Conservation (phyloP, 2,113 vertebrate genomes). For the Ifrita kowaldi region DNA sequence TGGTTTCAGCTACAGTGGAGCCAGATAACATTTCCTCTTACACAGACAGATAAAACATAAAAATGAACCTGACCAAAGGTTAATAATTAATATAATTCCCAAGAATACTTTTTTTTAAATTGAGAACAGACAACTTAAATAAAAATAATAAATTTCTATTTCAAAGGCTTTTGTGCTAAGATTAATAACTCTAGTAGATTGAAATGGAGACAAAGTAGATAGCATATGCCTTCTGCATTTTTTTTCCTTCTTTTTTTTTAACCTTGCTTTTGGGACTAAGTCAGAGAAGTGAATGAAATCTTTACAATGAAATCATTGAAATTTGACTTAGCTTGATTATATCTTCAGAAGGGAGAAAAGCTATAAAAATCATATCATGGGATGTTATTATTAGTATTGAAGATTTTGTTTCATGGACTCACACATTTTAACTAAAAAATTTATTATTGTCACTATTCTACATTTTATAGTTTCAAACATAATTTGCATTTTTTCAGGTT, state of each 20-base stretch:
- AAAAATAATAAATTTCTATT: background rate
- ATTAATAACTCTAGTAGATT: background rate
- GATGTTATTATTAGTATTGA: background rate
- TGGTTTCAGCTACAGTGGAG: background rate
- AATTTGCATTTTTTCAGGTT: background rate
- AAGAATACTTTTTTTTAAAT: background rate
- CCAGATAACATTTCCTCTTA: background rate
- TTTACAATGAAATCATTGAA: background rate
- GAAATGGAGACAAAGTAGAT: constrained; percentile 1
- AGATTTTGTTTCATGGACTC: background rate
- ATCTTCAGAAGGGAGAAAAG: background rate
- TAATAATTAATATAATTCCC: constrained; percentile 23
- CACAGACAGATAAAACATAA: background rate
- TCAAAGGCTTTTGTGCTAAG: background rate
- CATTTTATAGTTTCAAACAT: background rate
- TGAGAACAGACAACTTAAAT: background rate
- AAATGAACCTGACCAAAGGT: background rate
- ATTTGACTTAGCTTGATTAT: background rate
- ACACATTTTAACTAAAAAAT: background rate
- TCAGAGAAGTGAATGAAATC: background rate
- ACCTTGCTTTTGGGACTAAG: background rate
- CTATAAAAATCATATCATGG: background rate
- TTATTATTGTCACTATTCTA: background rate
- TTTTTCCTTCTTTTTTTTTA: background rate
- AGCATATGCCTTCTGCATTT: background rate